These are phyloP conservation scores for Myotis daubentonii DNA, from an alignment of 2,797 vertebrate genomes.

Conservation along the genomic window DNA sequence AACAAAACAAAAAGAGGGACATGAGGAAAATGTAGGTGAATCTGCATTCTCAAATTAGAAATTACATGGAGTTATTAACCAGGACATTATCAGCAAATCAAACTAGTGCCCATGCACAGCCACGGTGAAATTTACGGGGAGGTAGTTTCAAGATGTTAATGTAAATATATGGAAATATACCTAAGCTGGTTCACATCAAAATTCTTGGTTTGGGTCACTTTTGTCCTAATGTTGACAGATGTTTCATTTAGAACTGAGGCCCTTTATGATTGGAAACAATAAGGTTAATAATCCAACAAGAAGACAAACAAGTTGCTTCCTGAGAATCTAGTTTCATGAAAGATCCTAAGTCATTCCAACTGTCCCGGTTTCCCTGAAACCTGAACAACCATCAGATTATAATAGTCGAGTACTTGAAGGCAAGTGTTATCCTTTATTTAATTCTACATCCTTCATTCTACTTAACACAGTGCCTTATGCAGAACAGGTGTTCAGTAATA, in stretches of 20 bases:
- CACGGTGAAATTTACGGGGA: background rate
- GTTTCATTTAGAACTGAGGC: background rate
- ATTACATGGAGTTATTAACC: background rate
- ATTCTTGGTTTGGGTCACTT: conserved; percentile 19
- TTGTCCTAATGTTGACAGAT: background rate
- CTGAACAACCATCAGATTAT: background rate
- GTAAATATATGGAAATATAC: background rate
- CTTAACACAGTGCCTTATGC: background rate
- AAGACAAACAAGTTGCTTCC: background rate
- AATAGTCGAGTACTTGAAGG: background rate
- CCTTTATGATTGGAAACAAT: background rate
- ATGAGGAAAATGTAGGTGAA: background rate
- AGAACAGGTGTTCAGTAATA: background rate
- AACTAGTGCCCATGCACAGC: background rate
- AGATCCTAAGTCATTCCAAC: background rate
- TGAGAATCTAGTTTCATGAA: background rate
- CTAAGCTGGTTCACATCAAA: background rate
- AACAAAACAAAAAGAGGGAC: conserved; percentile 12
- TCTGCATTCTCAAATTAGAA: background rate
- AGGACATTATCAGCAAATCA: background rate
- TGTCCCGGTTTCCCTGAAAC: conserved; percentile 2
- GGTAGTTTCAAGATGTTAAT: conserved; percentile 31
- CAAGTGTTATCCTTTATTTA: conserved; percentile 33
- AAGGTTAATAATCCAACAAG: conserved; percentile 21
- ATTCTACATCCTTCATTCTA: background rate